Evolutionary conservation across 2,888 invertebrate genomes (phyloP).

Genomic region (Beris morrisii): DNA sequence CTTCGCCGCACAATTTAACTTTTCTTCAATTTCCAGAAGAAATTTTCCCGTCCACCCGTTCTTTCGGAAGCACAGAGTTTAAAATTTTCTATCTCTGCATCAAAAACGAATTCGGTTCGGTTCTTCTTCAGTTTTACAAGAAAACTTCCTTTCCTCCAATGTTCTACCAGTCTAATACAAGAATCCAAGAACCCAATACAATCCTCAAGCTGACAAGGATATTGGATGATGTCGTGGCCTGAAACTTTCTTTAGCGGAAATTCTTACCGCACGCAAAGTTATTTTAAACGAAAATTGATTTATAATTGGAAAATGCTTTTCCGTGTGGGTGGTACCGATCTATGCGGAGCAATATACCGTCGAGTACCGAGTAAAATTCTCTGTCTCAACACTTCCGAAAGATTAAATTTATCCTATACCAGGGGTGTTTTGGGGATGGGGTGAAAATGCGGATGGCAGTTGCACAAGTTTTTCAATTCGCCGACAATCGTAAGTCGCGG

Average conservation of each 20-base stretch:
- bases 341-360: not conserved
- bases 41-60: not conserved
- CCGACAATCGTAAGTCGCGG: constrained; percentile 3
- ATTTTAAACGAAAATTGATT: constrained; percentile 58
- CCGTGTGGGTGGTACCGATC: constrained; percentile 22
- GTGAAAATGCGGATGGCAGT: constrained; percentile 9
- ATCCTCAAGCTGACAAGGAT: constrained; percentile 20
- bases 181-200: not conserved
- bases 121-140: constrained; percentile 19
- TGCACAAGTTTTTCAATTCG: constrained; percentile 19
- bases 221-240: constrained; percentile 31
- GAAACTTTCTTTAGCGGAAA: constrained; percentile 32
- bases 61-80: constrained; percentile 22
- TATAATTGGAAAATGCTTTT: constrained; percentile 55
- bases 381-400: not conserved
- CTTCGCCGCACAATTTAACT: constrained; percentile 45
- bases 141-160: constrained; percentile 19
- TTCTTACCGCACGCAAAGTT: constrained; percentile 48
- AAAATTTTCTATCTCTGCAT: constrained; percentile 32
- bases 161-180: constrained; percentile 5
- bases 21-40: constrained; percentile 35
- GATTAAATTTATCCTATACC: not conserved
- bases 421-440: not conserved
- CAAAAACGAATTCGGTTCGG: constrained; percentile 32
- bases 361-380: not conserved